Evolutionary conservation across 2,888 invertebrate genomes (phyloP), one percentile per base, ranked within the genome.

Genomic region (Hanleya hanleyi): DNA sequence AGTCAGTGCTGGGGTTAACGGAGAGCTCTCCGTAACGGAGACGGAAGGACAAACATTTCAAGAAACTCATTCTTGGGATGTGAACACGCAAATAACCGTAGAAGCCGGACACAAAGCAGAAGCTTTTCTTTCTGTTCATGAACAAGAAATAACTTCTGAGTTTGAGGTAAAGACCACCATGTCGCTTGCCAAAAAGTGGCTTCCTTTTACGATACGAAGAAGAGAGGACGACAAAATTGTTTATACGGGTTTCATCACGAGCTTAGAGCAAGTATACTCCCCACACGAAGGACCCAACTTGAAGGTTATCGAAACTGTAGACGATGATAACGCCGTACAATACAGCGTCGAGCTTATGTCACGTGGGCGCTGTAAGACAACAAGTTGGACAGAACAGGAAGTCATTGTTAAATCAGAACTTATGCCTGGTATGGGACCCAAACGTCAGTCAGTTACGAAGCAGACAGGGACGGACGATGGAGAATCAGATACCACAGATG

Each of bases 161-260:
- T 82, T 82, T 70, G 75, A 76, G 18, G 80, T 80, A 1, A 73
- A 75, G 70, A 80, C 81, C 1, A 78, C 73, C 22, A 61, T 82
- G 47, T 69, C 72, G n/a, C 67, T 82, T 15, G 76, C 77, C 7
- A 75, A 73, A 61, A 51, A 75, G 35, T 68, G 69, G 36, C 69
- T 82, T 1, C 81, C 81, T 9, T 74, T 81, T 1, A 69, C 78
- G 0, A 72, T 82, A 5, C 68, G 81, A 22, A 71, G 77, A 36
- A 35, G 65, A 1, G 66, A 73, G 12, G 79, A 80, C 49, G 76
- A 77, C n/a, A 71, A 67, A 65, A 71, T 78, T 6, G 70, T 79
- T 2, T 71, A 75, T 35, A 73, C 71, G 0, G 69, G 73, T 33
- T 73, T 71, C 70, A 77, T 81, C 15, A 70, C 62, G 12, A 77